Evolutionary conservation across 2,888 invertebrate species (phyloP), one percentile per base, ranked within the genome.

Genomic region (Agriopis marginaria): DNA sequence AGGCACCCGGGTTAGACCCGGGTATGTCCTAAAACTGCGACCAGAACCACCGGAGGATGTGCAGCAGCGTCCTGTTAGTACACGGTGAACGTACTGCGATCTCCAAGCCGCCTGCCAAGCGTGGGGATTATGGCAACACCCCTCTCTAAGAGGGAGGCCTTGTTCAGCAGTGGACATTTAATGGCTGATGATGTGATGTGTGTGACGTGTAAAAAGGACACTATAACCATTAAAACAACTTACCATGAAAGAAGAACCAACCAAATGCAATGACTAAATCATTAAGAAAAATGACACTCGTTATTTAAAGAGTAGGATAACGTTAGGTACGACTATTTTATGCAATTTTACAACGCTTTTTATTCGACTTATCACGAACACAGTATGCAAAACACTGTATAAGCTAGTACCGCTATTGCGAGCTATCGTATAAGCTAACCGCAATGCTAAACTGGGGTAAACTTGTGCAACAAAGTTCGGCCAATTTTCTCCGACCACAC

Each of bases 401-500:
- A 42, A 59, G 17, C 17, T 40, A 53, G 39, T 65, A 14, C 17
- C 39, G 40, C 55, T 44, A 55, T 62, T 45, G 17, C 50, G 50
- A 56, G 61, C 51, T 51, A 7, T n/a, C n/a, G n/a, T n/a, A n/a
- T 23, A 50, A 62, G 42, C 61, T 14, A 44, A 50, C 63, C 67
- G 45, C 67, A 45, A 42, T 45, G 40, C 45, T n/a, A 45, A 68
- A 68, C 63, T 63, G 44, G 63, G 68, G 17, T 59, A 63, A 63
- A 68, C 17, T 63, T 68, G 42, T 59, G 54, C 54, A 66, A 63
- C 51, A 58, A 63, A 68, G 63, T 63, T 47, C 32, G 32, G 44
- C 56, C 67, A 51, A 68, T 58, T 63, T 68, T 47, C 56, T 51
- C 44, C 58, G 6, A 63, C 67, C 63, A 63, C 67, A 53, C 6